Percentiles rank a stretch among this genome's conserved stretches.
Evolutionary conservation across 2,888 invertebrate genomes (phyloP).

Genomic region (Chesias legatella): DNA sequence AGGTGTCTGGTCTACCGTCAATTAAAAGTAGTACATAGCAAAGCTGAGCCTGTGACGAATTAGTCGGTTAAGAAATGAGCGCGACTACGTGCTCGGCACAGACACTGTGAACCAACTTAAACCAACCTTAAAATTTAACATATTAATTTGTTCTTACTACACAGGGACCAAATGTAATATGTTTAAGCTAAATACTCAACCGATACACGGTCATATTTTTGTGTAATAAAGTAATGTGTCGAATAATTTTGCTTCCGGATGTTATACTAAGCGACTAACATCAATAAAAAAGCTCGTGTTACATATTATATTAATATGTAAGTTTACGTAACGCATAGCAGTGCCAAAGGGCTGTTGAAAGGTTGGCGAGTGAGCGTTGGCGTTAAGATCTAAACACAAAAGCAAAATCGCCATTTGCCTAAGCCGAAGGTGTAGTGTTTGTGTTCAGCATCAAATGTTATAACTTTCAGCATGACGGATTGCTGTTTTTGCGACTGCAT

Average conservation of each 20-base stretch:
- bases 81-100: constrained; percentile 33
- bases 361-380: constrained; percentile 59
- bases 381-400: constrained; percentile 42
- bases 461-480: not conserved
- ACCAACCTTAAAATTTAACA: no score
- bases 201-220: no score
- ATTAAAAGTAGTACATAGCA: constrained; percentile 50
- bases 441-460: no score
- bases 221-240: no score
- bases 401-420: no score
- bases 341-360: constrained; percentile 51
- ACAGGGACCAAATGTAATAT: no score
- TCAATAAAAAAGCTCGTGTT: constrained; percentile 6
- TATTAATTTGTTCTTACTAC: no score
- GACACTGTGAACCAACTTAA: constrained; percentile 20
- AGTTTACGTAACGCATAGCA: constrained; percentile 40
- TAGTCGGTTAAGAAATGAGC: constrained; percentile 47
- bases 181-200: no score
- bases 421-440: no score
- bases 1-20: constrained; percentile 48
- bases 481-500: not conserved
- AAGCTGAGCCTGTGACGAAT: constrained; percentile 47
- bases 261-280: not conserved
- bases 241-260: not conserved
- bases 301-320: constrained; percentile 5